Conservation (phyloP, 2,888 invertebrate genomes). For the Diloba caeruleocephala region DNA sequence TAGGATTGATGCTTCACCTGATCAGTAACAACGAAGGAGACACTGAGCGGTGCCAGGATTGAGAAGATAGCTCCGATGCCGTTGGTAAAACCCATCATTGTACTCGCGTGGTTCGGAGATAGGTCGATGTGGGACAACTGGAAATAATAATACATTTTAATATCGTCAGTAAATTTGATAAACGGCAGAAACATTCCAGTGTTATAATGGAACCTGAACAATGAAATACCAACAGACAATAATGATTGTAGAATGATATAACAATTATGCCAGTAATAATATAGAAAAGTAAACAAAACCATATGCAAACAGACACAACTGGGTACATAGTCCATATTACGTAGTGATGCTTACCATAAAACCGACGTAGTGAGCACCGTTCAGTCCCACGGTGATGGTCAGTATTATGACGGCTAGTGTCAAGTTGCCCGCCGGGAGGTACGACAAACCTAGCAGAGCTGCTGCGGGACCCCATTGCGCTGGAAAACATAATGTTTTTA, state of each 20-base stretch:
- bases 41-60: conserved; percentile 93
- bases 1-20: conserved; percentile 76
- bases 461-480: conserved; percentile 92
- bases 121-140: conserved; percentile 95
- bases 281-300: too few species aligned
- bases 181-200: too few species aligned
- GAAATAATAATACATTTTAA: conserved; percentile 27
- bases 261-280: too few species aligned
- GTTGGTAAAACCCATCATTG: conserved; percentile 96
- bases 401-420: conserved; percentile 90
- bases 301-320: too few species aligned
- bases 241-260: too few species aligned
- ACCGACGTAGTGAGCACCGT: conserved; percentile 93
- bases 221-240: too few species aligned
- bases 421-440: conserved; percentile 87
- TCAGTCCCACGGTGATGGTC: conserved; percentile 92
- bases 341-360: too few species aligned
- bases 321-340: too few species aligned
- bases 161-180: too few species aligned
- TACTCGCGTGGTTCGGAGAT: conserved; percentile 95
- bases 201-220: too few species aligned
- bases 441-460: conserved; percentile 90
- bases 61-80: conserved; percentile 94
- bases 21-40: conserved; percentile 91
- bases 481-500: conserved; percentile 53